A percentile compares a stretch with the other conserved stretches of the same genome.
phyloP scores from a whole-genome alignment of 2,113 vertebrate species.

The Butastur rufipennis region DNA sequence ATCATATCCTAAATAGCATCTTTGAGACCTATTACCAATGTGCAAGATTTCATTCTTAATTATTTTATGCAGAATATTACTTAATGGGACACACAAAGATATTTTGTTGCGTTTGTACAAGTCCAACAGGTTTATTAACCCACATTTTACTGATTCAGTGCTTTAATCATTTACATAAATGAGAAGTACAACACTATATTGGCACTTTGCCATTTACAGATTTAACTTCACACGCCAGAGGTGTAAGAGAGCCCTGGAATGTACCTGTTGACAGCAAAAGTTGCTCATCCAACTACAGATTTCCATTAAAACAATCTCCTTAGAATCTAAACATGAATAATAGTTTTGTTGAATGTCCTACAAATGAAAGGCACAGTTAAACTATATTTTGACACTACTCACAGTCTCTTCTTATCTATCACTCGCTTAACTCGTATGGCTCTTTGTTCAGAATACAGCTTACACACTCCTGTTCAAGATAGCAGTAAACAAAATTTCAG shows the following conservation, averaged over 20 bases:
- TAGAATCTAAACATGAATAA: not conserved
- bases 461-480: constrained; percentile 85
- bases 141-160: not conserved
- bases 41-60: not conserved
- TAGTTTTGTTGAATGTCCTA: not conserved
- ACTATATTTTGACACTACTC: constrained; percentile 66
- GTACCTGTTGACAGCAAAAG: not conserved
- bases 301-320: not conserved
- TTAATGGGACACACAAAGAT: not conserved
- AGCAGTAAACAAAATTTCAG: not conserved
- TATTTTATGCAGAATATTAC: not conserved
- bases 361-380: not conserved
- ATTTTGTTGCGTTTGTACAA: not conserved
- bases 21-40: not conserved
- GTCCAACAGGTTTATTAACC: not conserved
- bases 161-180: not conserved
- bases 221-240: not conserved
- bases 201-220: not conserved
- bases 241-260: not conserved
- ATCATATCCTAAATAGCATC: not conserved
- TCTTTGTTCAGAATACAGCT: constrained; percentile 95
- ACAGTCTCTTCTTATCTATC: constrained; percentile 96
- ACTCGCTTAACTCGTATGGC: constrained; percentile 92
- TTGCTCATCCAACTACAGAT: not conserved
- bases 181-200: not conserved